Evolutionary conservation across 2,888 invertebrate genomes (phyloP).

Genomic region (Maniola hyperantus): DNA sequence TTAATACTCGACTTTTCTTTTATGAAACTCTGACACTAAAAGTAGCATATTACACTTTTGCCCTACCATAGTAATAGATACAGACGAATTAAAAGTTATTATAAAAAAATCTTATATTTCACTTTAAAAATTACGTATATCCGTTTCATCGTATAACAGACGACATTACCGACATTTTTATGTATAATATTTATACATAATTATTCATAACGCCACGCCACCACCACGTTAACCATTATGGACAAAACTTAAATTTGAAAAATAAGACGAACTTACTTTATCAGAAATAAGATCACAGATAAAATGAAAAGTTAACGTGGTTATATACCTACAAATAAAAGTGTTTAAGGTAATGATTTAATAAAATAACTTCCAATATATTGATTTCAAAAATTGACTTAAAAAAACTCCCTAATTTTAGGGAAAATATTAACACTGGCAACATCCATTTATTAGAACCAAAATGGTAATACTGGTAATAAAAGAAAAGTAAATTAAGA

Average conservation of each 20-base stretch:
- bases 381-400: no score
- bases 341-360: background rate
- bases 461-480: background rate
- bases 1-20: background rate
- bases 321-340: background rate
- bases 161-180: conserved; percentile 43
- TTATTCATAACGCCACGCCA: no score
- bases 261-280: conserved; percentile 11
- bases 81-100: conserved; percentile 46
- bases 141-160: conserved; percentile 71
- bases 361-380: no score
- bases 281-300: conserved; percentile 28
- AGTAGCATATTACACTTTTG: conserved; percentile 14
- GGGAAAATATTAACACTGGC: background rate
- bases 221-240: conserved; percentile 37
- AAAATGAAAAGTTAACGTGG: conserved; percentile 21
- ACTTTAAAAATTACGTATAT: conserved; percentile 74
- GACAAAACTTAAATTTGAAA: conserved; percentile 36
- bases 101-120: conserved; percentile 54
- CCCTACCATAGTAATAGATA: conserved; percentile 37
- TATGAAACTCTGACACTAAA: conserved; percentile 3
- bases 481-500: background rate
- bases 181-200: conserved; percentile 15
- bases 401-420: background rate
- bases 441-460: background rate